These are phyloP conservation scores for Eumerus sabulonum DNA, from an alignment of 2,888 invertebrate genomes.

Conservation along the genomic window DNA sequence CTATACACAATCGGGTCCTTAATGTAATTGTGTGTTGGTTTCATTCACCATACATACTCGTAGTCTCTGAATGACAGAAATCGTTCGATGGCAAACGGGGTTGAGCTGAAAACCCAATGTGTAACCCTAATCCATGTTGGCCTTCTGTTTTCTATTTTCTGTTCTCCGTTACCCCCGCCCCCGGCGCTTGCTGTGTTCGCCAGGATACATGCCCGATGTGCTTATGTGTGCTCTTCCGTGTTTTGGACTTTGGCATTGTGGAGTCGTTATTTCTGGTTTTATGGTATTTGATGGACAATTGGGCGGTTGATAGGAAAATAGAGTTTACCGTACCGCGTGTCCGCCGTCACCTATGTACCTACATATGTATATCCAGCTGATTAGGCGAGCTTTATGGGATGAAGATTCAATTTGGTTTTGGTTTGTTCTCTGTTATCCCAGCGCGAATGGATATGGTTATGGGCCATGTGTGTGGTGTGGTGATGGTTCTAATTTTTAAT, in stretches of 20 bases:
- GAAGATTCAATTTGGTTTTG: conserved; percentile 43
- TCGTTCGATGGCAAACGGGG: neutral
- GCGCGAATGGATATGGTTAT: too few relatives aligned
- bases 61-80: conserved; percentile 7
- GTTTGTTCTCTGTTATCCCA: conserved; percentile 53
- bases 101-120: conserved; percentile 28
- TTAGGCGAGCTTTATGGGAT: conserved; percentile 59
- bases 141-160: conserved; percentile 13
- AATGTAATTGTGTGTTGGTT: conserved; percentile 65
- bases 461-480: too few relatives aligned
- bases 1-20: conserved; percentile 64
- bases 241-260: conserved; percentile 44
- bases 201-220: too few relatives aligned
- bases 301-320: conserved; percentile 53
- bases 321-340: conserved; percentile 25
- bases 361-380: conserved; percentile 53
- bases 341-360: too few relatives aligned
- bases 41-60: neutral
- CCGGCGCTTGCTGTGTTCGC: too few relatives aligned
- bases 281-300: conserved; percentile 63
- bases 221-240: conserved; percentile 31
- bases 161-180: too few relatives aligned
- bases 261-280: conserved; percentile 34
- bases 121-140: conserved; percentile 58
- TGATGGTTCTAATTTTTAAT: conserved; percentile 55